Percentiles rank a stretch among this genome's conserved stretches.
phyloP scores from a whole-genome alignment of 2,113 vertebrate species.

The Talpa occidentalis region DNA sequence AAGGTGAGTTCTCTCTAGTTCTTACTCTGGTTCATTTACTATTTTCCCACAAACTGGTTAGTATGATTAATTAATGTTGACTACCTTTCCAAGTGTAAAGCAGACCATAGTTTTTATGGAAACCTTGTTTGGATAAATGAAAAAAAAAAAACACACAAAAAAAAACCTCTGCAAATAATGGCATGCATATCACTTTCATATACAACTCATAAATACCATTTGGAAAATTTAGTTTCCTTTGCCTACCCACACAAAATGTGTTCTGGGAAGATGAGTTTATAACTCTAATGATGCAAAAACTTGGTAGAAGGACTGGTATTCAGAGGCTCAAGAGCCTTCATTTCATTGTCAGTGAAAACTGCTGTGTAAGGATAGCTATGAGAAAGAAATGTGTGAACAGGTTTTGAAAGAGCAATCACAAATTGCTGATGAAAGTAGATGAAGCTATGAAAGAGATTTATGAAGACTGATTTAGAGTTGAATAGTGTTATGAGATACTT shows the following conservation, averaged over 20 bases:
- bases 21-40: not conserved
- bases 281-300: not conserved
- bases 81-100: not conserved
- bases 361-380: constrained; percentile 18
- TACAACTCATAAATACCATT: not conserved
- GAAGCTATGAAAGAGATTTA: constrained; percentile 75
- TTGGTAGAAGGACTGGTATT: constrained; percentile 22
- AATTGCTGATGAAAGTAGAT: constrained; percentile 73
- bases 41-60: not conserved
- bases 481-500: constrained; percentile 74
- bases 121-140: not conserved
- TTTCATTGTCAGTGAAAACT: constrained; percentile 54
- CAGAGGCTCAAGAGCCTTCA: constrained; percentile 21
- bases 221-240: constrained; percentile 26
- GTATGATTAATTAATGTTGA: not conserved
- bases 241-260: not conserved
- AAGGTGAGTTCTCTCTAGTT: not conserved
- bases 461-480: constrained; percentile 65
- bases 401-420: constrained; percentile 66
- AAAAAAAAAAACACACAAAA: no score
- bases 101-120: not conserved
- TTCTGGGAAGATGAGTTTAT: not conserved
- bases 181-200: not conserved
- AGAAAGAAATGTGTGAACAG: constrained; percentile 65
- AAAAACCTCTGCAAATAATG: not conserved